Base-by-base conservation (phyloP, 2,113 vertebrate species). In the Larimichthys polyactis region DNA sequence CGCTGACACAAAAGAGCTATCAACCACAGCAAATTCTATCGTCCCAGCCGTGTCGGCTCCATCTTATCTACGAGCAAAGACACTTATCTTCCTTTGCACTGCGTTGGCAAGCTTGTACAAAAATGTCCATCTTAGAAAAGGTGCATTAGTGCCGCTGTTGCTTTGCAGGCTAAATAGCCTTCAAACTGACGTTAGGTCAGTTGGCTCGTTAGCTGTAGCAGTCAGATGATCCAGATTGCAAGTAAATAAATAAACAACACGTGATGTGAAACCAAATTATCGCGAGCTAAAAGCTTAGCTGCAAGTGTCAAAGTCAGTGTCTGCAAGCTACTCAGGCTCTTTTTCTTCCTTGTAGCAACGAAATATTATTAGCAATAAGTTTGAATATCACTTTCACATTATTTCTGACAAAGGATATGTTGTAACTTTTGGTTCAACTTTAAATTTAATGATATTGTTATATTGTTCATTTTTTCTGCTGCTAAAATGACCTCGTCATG, bases 381-480 rank as follows among this genome's bases (percentile, higher is more conserved):
- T 40, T 69, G 4, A 64, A 71, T 4, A 24, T 51, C 11, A 43
- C 4, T 7, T 58, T 58, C 36, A 16, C 20, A 22, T 54, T 54
- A 44, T 57, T 66, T 66, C 5, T 54, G 5, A 16, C 10, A 43
- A 19, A 62, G 24, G 22, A 2, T 27, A 64, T 10, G 6, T 20
- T 17, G 1, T 19, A 69, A 60, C 14, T 69, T 36, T 46, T 58
- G 9, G 36, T 44, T 75, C 11, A 2, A 32, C 7, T 55, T 48
- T 2, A 9, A 54, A 2, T 62, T 27, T 8, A 36, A 40, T 58
- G 4, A 51, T 17, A 51, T 52, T 20, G 51, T 52, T 52, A 6
- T 20, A 20, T 22, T 54, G 8, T 17, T 70, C 0, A 36, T 4
- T 49, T 67, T 69, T 62, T n/a, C 60, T 84, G 60, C 68, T 79